Evolutionary conservation across 2,888 invertebrate species (phyloP).

Genomic region (Drosophila meridionalis): DNA sequence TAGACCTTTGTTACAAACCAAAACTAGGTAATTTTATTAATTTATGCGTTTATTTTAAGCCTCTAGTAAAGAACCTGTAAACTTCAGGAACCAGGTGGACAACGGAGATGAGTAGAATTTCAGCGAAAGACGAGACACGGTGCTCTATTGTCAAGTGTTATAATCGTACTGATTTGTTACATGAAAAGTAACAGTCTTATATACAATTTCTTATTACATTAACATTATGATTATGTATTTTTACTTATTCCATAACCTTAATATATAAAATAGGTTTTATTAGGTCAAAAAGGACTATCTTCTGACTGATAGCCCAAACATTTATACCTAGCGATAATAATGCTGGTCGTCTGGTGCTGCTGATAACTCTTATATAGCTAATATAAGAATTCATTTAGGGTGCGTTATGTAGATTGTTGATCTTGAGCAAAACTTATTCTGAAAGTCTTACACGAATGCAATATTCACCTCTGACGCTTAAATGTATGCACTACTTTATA

Average conservation of each 20-base stretch:
- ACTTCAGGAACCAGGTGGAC: neutral
- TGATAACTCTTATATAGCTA: too few species aligned
- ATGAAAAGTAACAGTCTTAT: neutral
- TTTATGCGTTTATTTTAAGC: neutral
- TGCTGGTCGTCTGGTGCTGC: too few species aligned
- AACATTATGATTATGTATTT: neutral
- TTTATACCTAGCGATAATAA: too few species aligned
- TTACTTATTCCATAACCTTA: too few species aligned
- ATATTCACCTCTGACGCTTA: neutral
- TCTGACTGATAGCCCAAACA: neutral
- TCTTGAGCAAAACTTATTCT: neutral
- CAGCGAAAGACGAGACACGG: neutral
- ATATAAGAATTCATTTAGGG: too few species aligned
- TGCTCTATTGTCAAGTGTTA: neutral
- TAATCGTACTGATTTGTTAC: neutral
- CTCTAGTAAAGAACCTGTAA: neutral
- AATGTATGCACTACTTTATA: neutral
- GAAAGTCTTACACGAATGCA: neutral
- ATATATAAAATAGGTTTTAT: neutral
- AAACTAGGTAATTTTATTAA: too few species aligned
- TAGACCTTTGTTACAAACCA: too few species aligned
- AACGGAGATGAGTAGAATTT: neutral
- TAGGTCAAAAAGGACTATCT: neutral
- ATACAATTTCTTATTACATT: neutral
- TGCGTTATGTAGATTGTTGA: too few species aligned